Evolutionary conservation across 1,140 invertebrate genomes (phyloP), one percentile per base, ranked within the genome.

Genomic region (Drosophila kanapiae): DNA sequence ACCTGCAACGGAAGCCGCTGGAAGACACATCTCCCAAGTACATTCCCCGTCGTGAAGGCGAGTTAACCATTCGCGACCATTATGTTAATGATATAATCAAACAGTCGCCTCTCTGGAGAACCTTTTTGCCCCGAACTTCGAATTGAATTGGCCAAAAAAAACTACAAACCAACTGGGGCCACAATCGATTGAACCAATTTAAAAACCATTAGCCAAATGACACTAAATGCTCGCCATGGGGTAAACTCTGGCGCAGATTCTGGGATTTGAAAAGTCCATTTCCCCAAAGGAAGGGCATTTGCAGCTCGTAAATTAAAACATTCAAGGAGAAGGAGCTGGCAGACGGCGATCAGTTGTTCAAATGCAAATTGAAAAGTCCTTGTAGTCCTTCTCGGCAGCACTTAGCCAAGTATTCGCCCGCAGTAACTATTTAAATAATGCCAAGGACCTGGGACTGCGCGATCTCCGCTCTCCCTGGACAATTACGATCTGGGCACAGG

Each of bases 381-480:
- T 77, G 56, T 16, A 29, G 35, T 29, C n/a, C 37, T 16, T 4
- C 13, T 9, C 23, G 45, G 31, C 72, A 74, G 81, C 85, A 90
- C 81, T 88, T 90, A 72, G 80, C 64, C 56, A 83, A 80, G 69
- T 71, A 83, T 87, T 87, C 62, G 85, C 81, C 81, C 78, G 85
- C 85, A 90, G 85, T 85, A 85, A 80, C 86, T 90, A 91, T 90
- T 85, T 90, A 90, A 88, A 85, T 84, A 61, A 79, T 81, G 74
- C 51, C 72, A 71, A 80, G 80, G 69, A 81, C 47, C 72, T 38
- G 49, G 38, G 23, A 23, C 31, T 23, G 40, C 40, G 40, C 43
- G 9, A 27, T 40, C 48, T 27, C 33, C 33, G 54, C 51, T 33
- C 40, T 51, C 43, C 49, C 47, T 29, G 59, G 77, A 65, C 78